Evolutionary conservation across 2,888 invertebrate genomes (phyloP).

Genomic region (Lasioglossum zephyrum): DNA sequence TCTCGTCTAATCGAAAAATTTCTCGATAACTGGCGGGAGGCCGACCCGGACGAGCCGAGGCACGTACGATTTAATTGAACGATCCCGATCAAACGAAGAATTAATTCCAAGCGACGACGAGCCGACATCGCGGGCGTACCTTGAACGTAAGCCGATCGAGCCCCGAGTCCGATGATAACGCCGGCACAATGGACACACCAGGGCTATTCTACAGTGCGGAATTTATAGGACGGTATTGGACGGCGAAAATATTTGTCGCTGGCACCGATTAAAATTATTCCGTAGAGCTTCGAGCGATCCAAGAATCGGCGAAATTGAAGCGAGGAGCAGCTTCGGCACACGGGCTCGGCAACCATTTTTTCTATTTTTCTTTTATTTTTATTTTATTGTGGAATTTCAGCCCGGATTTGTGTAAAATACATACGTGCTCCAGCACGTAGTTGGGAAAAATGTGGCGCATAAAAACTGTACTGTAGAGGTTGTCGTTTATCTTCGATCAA

Average conservation of each 20-base stretch:
- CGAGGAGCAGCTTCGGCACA: constrained; percentile 6
- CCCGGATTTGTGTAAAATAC: not conserved
- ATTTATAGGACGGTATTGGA: constrained; percentile 3
- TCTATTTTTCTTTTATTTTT: not conserved
- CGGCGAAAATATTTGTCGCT: constrained; percentile 3
- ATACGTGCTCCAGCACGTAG: not conserved
- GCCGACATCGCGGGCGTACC: not conserved
- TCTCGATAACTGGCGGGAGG: constrained; percentile 8
- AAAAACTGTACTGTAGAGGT: not conserved
- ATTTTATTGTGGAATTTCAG: not conserved
- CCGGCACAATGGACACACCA: constrained; percentile 5
- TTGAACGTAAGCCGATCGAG: constrained; percentile 17
- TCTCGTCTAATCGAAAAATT: constrained; percentile 18
- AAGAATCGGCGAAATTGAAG: constrained; percentile 26
- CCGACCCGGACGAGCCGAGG: not conserved
- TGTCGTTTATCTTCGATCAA: not conserved
- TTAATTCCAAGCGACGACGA: constrained; percentile 22
- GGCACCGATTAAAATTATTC: constrained; percentile 30
- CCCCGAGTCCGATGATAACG: not conserved
- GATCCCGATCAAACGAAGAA: constrained; percentile 18
- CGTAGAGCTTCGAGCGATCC: not conserved
- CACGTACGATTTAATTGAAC: constrained; percentile 29
- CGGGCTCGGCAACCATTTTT: not conserved
- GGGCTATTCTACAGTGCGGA: not conserved
- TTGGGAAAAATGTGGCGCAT: not conserved